Base-by-base conservation (phyloP, 2,888 invertebrate genomes). In the Druceiella hillmani region DNA sequence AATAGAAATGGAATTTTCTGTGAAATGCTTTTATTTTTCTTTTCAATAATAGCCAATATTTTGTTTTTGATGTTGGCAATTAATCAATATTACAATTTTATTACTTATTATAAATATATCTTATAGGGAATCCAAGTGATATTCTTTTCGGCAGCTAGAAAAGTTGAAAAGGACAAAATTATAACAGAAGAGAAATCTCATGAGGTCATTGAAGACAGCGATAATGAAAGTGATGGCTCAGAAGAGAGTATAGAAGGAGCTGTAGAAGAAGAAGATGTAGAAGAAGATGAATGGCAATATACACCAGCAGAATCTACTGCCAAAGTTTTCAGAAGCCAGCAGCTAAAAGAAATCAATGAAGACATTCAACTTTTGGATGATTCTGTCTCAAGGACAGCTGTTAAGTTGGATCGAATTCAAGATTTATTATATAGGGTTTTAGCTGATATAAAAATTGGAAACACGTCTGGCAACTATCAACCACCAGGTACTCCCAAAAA, bases 91-190 rank as follows among this genome's bases (percentile, higher is more conserved):
- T 10, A 12, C 4, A 28, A 22, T 15, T 15, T 13, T 24, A 31
- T 34, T 3, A 12, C 4, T 22, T 33, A 17, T 17, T 25, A 36
- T 27, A 4, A 22, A 36, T 28, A 36, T 48, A 39, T 13, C 39
- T 63, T 64, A 9, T 59, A 72, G 66, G 70, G 79, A 38, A 73
- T 92, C 2, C 74, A 73, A 28, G 81, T 88, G 15, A 87, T 87
- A 5, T 99, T 99, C 64, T 99, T 91, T 71, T 98, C 94, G 1
- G 97, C 97, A 1, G 73, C 80, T 2, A 61, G 79, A 57, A 74
- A 71, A 20, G 65, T 62, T 7, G 71, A 80, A 44, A 70, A 71
- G 50, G 64, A 66, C 44, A 62, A 61, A 29, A 67, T 65, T 55
- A 59, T 68, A 56, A 62, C 64, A 1, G 69, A 69, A 55, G 57